Conservation (phyloP, 2,113 vertebrate species). For the Eurystomus gularis region DNA sequence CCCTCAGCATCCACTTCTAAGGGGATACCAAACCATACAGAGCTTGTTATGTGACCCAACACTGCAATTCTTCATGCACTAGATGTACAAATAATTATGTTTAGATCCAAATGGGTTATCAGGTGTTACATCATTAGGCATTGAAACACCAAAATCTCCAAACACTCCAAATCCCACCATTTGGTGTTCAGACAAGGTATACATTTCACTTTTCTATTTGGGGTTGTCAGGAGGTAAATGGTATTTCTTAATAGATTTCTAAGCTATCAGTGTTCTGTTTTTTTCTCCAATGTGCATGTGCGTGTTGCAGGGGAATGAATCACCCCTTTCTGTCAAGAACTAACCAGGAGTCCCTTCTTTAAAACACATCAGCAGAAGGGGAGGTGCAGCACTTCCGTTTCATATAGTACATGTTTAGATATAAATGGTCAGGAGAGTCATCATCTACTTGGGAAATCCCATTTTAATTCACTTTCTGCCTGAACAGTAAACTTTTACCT, state of each 20-base stretch:
- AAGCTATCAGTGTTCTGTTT: not conserved
- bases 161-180: not conserved
- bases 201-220: not conserved
- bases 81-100: not conserved
- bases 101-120: not conserved
- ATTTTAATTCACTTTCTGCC: not conserved
- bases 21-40: not conserved
- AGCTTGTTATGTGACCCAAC: not conserved
- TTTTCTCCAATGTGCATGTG: not conserved
- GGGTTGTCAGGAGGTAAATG: not conserved
- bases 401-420: not conserved
- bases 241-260: not conserved
- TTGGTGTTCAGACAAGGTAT: not conserved
- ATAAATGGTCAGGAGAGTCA: not conserved
- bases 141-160: not conserved
- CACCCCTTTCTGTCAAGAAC: not conserved
- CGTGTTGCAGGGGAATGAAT: not conserved
- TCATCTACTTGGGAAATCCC: not conserved
- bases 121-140: not conserved
- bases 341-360: not conserved
- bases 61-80: not conserved
- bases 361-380: not conserved
- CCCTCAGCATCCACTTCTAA: not conserved
- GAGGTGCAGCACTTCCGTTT: not conserved
- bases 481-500: not conserved